Evolutionary conservation across 2,113 vertebrate species (phyloP).

Genomic region (Ginglymostoma cirratum): DNA sequence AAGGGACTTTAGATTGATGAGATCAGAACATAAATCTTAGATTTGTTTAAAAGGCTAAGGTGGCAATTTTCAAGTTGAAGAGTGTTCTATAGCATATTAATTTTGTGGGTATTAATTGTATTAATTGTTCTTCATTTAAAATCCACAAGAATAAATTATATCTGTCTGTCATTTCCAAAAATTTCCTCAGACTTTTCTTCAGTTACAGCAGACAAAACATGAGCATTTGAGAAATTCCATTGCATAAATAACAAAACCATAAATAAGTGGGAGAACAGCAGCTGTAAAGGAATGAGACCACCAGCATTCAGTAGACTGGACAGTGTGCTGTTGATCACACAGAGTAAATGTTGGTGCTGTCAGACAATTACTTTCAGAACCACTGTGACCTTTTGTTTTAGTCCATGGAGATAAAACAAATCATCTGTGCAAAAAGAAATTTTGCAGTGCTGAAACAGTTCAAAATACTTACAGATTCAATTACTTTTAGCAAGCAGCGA

Average conservation of each 20-base stretch:
- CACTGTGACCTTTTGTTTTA: not conserved
- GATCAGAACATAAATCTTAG: not conserved
- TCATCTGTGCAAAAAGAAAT: not conserved
- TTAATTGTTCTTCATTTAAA: not conserved
- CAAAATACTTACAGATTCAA: not conserved
- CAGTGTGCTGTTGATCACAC: not conserved
- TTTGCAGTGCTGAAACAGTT: not conserved
- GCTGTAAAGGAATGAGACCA: not conserved
- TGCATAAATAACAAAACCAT: not conserved
- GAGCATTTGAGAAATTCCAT: not conserved
- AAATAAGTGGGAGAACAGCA: not conserved
- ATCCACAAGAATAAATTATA: not conserved
- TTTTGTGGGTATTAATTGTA: not conserved
- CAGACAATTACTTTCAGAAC: not conserved
- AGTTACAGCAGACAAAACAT: not conserved
- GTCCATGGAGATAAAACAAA: not conserved
- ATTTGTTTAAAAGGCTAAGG: not conserved
- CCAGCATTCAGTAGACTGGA: not conserved
- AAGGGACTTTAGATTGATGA: not conserved
- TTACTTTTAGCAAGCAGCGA: not conserved
- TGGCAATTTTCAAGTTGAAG: not conserved
- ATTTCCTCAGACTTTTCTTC: not conserved
- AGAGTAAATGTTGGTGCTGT: not conserved
- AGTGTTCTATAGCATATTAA: not conserved
- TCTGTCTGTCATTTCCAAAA: not conserved